Percentiles rank a stretch among this genome's conserved stretches.
Evolutionary conservation across 2,113 vertebrate species (phyloP).

Genomic region (Trichechus manatus): DNA sequence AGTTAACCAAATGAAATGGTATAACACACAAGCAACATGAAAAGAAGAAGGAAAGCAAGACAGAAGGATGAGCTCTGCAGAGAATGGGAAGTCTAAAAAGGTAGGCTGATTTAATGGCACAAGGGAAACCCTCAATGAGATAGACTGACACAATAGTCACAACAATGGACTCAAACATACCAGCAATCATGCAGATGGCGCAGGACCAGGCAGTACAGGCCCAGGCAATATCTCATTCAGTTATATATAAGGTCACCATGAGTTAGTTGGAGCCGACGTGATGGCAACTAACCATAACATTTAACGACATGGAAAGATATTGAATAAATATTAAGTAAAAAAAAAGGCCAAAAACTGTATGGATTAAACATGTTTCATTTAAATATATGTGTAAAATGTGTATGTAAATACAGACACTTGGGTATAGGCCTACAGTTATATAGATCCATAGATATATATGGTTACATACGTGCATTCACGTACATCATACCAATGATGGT

Average conservation of each 20-base stretch:
- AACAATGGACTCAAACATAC: background rate
- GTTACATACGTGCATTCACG: background rate
- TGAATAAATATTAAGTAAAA: background rate
- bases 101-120: background rate
- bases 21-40: background rate
- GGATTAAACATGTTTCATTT: constrained; percentile 45
- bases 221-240: background rate
- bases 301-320: background rate
- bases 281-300: too few species aligned
- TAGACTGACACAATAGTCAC: background rate
- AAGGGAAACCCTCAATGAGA: background rate
- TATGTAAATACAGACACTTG: background rate
- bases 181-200: background rate
- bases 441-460: background rate
- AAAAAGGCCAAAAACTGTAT: background rate
- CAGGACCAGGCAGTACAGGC: background rate
- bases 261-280: too few species aligned
- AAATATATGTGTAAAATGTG: background rate
- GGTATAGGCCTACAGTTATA: background rate
- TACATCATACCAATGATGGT: background rate
- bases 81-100: background rate
- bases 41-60: background rate
- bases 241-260: background rate
- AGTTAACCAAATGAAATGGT: constrained; percentile 34
- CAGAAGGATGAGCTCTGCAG: background rate